These are phyloP conservation scores for Monomorium pharaonis DNA, from an alignment of 1,140 invertebrate genomes.

Conservation along the genomic window DNA sequence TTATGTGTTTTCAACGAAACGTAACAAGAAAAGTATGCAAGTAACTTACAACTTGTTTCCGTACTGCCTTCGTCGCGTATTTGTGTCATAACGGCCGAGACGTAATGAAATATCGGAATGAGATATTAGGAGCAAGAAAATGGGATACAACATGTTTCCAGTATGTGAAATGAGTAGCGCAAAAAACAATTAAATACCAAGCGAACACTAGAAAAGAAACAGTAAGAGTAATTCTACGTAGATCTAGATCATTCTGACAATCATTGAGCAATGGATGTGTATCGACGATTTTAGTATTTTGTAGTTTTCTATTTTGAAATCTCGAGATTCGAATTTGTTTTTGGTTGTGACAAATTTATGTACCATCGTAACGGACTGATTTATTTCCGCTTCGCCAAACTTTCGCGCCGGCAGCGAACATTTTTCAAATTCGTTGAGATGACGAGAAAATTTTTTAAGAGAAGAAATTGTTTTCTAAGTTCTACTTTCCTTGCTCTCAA, in stretches of 20 bases:
- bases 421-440: not conserved
- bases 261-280: not conserved
- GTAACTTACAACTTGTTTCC: constrained; percentile 20
- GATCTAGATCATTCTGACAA: not conserved
- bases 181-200: not conserved
- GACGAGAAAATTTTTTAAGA: not conserved
- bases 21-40: constrained; percentile 46
- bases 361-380: not conserved
- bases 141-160: too few relatives aligned
- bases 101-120: constrained; percentile 16
- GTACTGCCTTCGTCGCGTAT: not conserved
- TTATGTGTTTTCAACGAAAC: constrained; percentile 11
- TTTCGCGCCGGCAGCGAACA: not conserved
- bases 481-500: not conserved
- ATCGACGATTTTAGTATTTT: not conserved
- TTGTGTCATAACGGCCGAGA: not conserved
- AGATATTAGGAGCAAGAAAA: not conserved
- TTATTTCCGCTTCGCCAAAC: constrained; percentile 15
- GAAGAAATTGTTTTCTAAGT: not conserved
- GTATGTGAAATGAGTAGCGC: not conserved
- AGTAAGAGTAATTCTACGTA: not conserved
- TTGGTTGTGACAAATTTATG: not conserved
- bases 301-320: not conserved
- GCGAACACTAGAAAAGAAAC: not conserved
- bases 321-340: not conserved